Evolutionary conservation across 2,888 invertebrate species (phyloP).

Genomic region (Scaptomyza reducta): DNA sequence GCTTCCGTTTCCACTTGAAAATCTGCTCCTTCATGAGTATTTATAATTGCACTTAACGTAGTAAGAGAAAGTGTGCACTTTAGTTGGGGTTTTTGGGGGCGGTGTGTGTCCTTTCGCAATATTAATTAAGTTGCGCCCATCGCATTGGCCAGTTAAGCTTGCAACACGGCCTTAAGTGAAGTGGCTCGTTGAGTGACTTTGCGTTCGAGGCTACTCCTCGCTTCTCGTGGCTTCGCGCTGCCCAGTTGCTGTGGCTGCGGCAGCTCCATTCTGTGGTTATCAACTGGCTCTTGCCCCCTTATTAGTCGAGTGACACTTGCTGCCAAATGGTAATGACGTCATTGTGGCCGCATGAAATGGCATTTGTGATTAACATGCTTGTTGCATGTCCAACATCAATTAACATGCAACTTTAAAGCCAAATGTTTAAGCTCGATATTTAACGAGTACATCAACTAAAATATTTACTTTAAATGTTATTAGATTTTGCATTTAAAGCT

Average conservation of each 20-base stretch:
- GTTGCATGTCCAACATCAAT: conserved; percentile 46
- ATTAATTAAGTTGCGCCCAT: conserved; percentile 72
- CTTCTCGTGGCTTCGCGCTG: conserved; percentile 30
- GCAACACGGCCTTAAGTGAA: conserved; percentile 54
- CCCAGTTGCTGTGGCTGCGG: conserved; percentile 11
- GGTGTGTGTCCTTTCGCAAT: conserved; percentile 28
- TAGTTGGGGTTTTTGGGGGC: background rate
- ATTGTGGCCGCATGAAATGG: conserved; percentile 52
- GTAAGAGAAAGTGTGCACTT: background rate
- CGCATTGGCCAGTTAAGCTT: conserved; percentile 22
- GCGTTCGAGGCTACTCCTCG: conserved; percentile 19
- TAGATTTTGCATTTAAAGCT: no score
- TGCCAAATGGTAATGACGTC: conserved; percentile 71
- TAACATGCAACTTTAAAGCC: conserved; percentile 31
- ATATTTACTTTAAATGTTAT: no score
- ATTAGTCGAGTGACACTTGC: conserved; percentile 61
- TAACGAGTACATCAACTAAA: no score
- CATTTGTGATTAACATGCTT: conserved; percentile 27
- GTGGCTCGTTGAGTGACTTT: conserved; percentile 51
- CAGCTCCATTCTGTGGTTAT: conserved; percentile 11
- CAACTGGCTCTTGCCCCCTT: conserved; percentile 31
- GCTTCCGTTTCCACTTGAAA: conserved; percentile 49
- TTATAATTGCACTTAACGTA: conserved; percentile 75
- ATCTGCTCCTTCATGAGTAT: conserved; percentile 60
- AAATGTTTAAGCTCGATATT: background rate